These are phyloP conservation scores for Sorex araneus DNA, from an alignment of 2,113 vertebrate species.

Conservation along the genomic window DNA sequence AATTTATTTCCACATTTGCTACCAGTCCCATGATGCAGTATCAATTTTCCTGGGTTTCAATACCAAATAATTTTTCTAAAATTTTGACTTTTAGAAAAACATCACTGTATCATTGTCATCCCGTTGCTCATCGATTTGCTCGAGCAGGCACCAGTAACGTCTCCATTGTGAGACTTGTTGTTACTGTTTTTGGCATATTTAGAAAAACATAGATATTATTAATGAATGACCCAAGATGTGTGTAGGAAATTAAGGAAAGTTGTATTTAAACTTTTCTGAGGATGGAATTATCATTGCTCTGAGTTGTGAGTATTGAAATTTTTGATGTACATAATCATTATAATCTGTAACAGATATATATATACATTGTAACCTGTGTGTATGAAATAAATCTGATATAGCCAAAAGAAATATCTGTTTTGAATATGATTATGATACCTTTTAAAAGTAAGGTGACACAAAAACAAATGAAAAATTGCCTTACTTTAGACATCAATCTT, in stretches of 20 bases:
- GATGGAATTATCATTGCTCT: background rate
- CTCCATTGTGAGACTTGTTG: too few relatives aligned
- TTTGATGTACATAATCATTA: background rate
- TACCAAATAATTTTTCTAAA: background rate
- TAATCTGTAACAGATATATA: background rate
- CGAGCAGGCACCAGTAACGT: too few relatives aligned
- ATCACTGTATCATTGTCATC: too few relatives aligned
- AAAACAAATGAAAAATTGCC: conserved; percentile 16
- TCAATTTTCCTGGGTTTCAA: background rate
- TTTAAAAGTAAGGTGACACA: background rate
- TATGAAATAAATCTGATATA: background rate
- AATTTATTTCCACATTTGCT: conserved; percentile 10
- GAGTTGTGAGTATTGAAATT: background rate
- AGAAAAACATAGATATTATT: too few relatives aligned
- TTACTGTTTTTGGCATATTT: too few relatives aligned
- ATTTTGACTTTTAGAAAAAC: conserved; percentile 23
- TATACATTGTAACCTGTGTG: background rate
- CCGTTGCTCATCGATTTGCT: too few relatives aligned
- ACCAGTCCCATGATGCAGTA: background rate
- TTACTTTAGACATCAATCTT: conserved; percentile 21
- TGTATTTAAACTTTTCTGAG: background rate
- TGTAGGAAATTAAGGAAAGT: background rate
- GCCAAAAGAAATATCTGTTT: conserved; percentile 15
- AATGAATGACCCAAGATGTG: background rate
- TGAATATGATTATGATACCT: background rate